Evolutionary conservation across 2,888 invertebrate genomes (phyloP), one percentile per base, ranked within the genome.

Genomic region (Augochlorella aurata): DNA sequence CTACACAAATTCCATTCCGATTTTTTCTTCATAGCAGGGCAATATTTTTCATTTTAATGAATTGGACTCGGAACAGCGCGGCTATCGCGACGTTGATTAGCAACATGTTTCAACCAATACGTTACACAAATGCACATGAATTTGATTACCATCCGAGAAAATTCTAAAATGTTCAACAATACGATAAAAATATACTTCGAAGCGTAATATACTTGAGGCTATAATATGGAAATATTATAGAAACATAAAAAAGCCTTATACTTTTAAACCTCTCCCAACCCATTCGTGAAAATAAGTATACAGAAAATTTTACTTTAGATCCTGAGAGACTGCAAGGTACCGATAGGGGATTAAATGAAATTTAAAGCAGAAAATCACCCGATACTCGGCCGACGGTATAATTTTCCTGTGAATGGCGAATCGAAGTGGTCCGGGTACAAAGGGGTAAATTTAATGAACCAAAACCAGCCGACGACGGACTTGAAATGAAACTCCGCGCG

Each of bases 31-130:
- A n/a, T 4, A 44, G n/a, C 38, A 44, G 9, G 5, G n/a, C 44
- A 44, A 65, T 65, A 65, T n/a, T 65, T 65, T 65, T 44, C 44
- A n/a, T 65, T 65, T n/a, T 18, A 44, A 65, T 12, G 12, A 44
- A 65, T 65, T 5, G 18, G n/a, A 38, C 12, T n/a, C 18, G 44
- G 12, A 65, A 3, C 38, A 18, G 9, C 29, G 18, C 18, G 63
- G 7, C 63, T 29, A 38, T 18, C 9, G 1, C 0, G 2, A 2
- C 12, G n/a, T 65, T 65, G 12, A 65, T 44, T n/a, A 38, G 12
- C n/a, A n/a, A 18, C 10, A 65, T 4, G 44, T n/a, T 44, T 65
- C 0, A 18, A 10, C 63, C 29, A 63, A 38, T 38, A 0, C 8
- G 38, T 63, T 18, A 38, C 29, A 38, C 29, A 63, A 63, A 18